Evolutionary conservation across 2,797 vertebrate genomes (phyloP).

Genomic region (Myotis pilosus): DNA sequence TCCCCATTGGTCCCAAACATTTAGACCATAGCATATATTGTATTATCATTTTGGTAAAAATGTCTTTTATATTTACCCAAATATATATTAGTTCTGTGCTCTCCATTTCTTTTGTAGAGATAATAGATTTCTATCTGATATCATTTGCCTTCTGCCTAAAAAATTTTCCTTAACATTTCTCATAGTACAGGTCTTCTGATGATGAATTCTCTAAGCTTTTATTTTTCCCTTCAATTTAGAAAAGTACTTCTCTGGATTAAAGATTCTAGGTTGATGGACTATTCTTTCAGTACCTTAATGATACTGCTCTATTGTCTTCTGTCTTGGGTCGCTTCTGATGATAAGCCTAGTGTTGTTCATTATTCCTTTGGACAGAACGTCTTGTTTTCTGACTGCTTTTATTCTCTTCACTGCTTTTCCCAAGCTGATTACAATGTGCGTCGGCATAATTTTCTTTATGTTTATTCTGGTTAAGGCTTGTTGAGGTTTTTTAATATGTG

Average conservation of each 20-base stretch:
- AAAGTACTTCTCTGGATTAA: background rate
- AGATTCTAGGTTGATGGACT: background rate
- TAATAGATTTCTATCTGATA: background rate
- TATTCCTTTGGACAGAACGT: background rate
- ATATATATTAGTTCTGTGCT: background rate
- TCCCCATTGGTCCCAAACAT: background rate
- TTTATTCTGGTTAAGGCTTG: slow-evolving; percentile 26
- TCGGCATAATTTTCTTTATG: background rate
- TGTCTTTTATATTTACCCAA: background rate
- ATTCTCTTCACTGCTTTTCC: slow-evolving; percentile 31
- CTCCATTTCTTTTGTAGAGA: background rate
- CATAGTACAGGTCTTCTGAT: background rate
- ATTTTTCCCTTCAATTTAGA: slow-evolving; percentile 26
- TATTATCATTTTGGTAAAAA: background rate
- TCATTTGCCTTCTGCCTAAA: background rate
- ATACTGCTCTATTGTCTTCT: background rate
- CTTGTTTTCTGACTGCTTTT: slow-evolving; percentile 15
- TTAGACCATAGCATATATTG: background rate
- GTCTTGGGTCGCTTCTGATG: background rate
- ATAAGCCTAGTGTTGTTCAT: background rate
- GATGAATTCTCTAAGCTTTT: background rate
- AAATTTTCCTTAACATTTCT: background rate
- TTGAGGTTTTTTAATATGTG: background rate
- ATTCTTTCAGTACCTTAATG: background rate
- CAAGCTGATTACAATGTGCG: background rate